Evolutionary conservation across 2,888 invertebrate species (phyloP), one percentile per base, ranked within the genome.

Genomic region (Rhagonycha lutea): DNA sequence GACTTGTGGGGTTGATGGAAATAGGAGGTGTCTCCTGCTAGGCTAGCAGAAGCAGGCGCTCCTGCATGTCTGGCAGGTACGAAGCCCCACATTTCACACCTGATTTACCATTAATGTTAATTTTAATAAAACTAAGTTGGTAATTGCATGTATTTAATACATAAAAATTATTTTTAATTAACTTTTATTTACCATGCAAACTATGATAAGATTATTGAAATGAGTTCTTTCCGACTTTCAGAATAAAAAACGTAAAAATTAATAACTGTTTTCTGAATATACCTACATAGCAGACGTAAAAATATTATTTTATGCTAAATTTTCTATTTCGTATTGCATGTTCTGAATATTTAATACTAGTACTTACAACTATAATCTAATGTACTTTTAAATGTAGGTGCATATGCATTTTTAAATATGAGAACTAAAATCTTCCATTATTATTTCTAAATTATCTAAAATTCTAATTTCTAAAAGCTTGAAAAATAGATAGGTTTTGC

Each of bases 1-100:
- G 83, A 82, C 82, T 81, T 73, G 74, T 79, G 78, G 78, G 79
- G 76, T 78, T 81, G 78, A 74, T 75, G 75, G 75, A 78, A 75
- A 78, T 78, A 78, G 78, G 78, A 78, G 75, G 73, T 75, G 77
- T 77, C 77, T 77, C 70, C 77, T 69, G 74, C 74, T 76, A 71
- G 73, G 73, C 76, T 76, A 69, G 74, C 69, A 74, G 74, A 71
- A 74, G 24, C 70, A 70, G 60, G 74, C 69, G n/a, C 74, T 77
- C 74, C 69, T 72, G 71, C 69, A 72, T 68, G 77, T 77, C 74
- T 77, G 74, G 63, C 63, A 65, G 63, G 63, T 24, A 62, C 70
- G 18, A 62, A 47, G 47, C 24, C 70, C 28, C 24, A 65, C 63
- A 61, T 70, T 47, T 47, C n/a, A 47, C 47, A 47, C 47, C 47